Percentiles rank a stretch among this genome's conserved stretches.
Conservation (phyloP, 2,888 invertebrate genomes). For the Cinara cedri region DNA sequence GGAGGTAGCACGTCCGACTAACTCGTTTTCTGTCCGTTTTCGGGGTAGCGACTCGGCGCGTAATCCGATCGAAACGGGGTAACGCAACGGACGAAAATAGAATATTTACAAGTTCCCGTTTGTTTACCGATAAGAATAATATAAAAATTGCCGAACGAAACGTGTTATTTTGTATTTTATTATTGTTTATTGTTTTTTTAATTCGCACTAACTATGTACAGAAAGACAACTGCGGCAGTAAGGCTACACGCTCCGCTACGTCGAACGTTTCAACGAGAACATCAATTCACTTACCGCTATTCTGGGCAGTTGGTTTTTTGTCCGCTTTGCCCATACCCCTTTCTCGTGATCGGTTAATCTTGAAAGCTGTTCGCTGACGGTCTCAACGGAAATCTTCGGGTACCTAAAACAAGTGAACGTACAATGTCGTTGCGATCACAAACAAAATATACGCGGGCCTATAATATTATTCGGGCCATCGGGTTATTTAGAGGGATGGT, state of each 20-base stretch:
- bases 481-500: too few species aligned
- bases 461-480: too few species aligned
- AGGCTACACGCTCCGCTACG: not conserved
- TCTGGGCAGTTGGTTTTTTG: constrained; percentile 50
- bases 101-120: not conserved
- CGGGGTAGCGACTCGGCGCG: too few species aligned
- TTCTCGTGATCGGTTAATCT: constrained; percentile 55
- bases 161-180: too few species aligned
- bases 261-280: not conserved
- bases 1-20: too few species aligned
- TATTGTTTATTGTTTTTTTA: too few species aligned
- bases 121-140: not conserved
- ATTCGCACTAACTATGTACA: too few species aligned
- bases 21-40: too few species aligned
- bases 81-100: too few species aligned
- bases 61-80: too few species aligned
- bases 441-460: too few species aligned
- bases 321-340: constrained; percentile 54
- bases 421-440: not conserved
- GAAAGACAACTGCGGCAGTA: too few species aligned
- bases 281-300: constrained; percentile 49
- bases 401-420: constrained; percentile 36
- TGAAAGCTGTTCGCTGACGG: constrained; percentile 26
- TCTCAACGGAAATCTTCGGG: not conserved
- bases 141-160: not conserved